Percentiles rank a stretch among this genome's conserved stretches.
Evolutionary conservation across 1,140 invertebrate genomes (phyloP).

Genomic region (Hirudo medicinalis): DNA sequence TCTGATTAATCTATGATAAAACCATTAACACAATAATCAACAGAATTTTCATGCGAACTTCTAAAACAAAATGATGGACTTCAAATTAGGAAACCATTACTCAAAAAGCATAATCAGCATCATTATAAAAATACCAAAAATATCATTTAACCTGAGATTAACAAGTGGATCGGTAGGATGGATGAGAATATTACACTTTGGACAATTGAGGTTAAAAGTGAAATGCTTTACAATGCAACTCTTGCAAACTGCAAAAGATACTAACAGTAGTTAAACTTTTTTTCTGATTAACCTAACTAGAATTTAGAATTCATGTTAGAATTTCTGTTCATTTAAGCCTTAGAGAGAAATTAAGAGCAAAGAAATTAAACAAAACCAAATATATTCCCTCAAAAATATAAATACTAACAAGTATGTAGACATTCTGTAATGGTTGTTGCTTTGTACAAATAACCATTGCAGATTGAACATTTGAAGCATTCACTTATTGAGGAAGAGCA

Average conservation of each 20-base stretch:
- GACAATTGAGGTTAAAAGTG: conserved; percentile 34
- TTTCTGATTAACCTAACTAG: conserved; percentile 2
- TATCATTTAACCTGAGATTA: conserved; percentile 26
- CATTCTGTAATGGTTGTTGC: conserved; percentile 45
- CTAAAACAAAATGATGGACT: too few relatives aligned
- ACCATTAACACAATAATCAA: not conserved
- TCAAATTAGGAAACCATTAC: not conserved
- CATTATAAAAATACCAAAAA: conserved; percentile 2
- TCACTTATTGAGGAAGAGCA: not conserved
- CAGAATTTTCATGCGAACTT: not conserved
- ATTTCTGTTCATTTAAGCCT: not conserved
- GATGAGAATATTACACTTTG: conserved; percentile 37
- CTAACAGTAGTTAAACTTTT: conserved; percentile 9
- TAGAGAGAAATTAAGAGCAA: conserved; percentile 25
- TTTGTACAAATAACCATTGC: conserved; percentile 43
- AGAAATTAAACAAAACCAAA: conserved; percentile 15
- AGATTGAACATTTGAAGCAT: conserved; percentile 35
- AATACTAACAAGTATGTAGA: conserved; percentile 43
- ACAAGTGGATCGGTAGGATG: conserved; percentile 41
- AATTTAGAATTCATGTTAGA: not conserved
- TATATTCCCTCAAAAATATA: not conserved
- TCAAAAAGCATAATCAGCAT: not conserved
- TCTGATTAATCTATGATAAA: too few relatives aligned
- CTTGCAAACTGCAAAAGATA: conserved; percentile 36
- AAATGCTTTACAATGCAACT: conserved; percentile 41